phyloP scores from a whole-genome alignment of 2,888 invertebrate species.

The Drosophila paramelanica region DNA sequence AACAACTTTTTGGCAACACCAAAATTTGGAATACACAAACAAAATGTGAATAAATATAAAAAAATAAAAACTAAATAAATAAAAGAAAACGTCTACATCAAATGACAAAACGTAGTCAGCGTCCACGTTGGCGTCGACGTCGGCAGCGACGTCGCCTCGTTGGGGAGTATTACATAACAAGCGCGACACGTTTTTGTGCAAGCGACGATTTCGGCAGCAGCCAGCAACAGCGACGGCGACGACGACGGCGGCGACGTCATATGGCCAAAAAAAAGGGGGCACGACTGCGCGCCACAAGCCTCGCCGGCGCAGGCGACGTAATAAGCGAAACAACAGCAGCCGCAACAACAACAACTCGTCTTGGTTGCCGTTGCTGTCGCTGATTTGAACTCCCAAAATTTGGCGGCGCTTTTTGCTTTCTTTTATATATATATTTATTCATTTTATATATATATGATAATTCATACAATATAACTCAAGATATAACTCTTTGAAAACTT shows the following conservation, averaged over 20 bases:
- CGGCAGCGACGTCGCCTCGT: constrained; percentile 19
- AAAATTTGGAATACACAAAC: constrained; percentile 48
- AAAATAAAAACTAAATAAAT: constrained; percentile 35
- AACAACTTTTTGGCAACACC: constrained; percentile 59
- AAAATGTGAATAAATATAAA: constrained; percentile 30
- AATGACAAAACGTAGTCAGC: constrained; percentile 54
- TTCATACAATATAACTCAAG: too few relatives aligned
- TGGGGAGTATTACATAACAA: constrained; percentile 59
- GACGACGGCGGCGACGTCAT: constrained; percentile 52
- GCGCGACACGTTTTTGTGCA: constrained; percentile 63
- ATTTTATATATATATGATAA: not conserved
- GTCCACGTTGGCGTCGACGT: constrained; percentile 16
- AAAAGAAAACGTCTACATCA: constrained; percentile 52
- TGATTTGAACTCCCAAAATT: constrained; percentile 54
- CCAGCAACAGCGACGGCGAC: constrained; percentile 20
- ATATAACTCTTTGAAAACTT: constrained; percentile 15
- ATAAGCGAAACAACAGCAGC: constrained; percentile 48
- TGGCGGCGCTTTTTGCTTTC: constrained; percentile 53
- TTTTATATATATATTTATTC: constrained; percentile 37
- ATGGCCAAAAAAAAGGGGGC: constrained; percentile 75
- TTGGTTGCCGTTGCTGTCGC: constrained; percentile 27
- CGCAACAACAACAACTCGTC: constrained; percentile 33
- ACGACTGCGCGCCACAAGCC: constrained; percentile 67
- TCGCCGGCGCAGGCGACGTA: constrained; percentile 53
- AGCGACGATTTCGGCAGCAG: constrained; percentile 23